phyloP scores from a whole-genome alignment of 2,797 vertebrate species.

The Loris lydekkerianus region DNA sequence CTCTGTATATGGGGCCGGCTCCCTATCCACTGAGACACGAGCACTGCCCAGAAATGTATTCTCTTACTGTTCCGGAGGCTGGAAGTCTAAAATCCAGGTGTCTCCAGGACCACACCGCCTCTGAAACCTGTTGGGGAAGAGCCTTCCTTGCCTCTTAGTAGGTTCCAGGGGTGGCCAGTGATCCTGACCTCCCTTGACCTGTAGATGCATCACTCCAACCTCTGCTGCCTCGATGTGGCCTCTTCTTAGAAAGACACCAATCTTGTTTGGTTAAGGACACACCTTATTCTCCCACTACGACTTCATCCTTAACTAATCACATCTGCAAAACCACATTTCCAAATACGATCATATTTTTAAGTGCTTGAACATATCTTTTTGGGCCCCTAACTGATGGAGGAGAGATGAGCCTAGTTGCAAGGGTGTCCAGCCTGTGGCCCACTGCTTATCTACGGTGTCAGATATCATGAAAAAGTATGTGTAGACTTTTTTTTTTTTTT shows the following conservation, averaged over 20 bases:
- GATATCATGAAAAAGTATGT: too few relatives aligned
- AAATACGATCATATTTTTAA: not conserved
- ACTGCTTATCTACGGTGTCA: too few relatives aligned
- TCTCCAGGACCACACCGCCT: not conserved
- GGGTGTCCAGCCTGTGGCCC: too few relatives aligned
- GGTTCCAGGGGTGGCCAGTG: not conserved
- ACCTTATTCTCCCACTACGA: not conserved
- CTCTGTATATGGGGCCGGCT: too few relatives aligned
- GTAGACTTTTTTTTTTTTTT: too few relatives aligned
- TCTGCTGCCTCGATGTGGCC: not conserved
- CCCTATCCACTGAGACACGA: too few relatives aligned
- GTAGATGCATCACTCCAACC: not conserved
- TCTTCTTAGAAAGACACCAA: not conserved
- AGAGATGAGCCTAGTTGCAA: not conserved
- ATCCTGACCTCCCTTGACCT: not conserved
- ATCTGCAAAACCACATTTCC: not conserved
- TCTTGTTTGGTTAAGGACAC: not conserved
- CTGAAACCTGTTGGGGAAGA: not conserved
- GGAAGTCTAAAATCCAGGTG: not conserved
- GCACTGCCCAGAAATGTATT: not conserved
- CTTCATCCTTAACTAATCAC: not conserved
- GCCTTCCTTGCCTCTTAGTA: not conserved
- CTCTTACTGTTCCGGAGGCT: not conserved
- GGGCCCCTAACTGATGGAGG: not conserved
- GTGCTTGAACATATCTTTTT: not conserved